Percentiles rank a stretch among this genome's conserved stretches.
Evolutionary conservation across 2,113 vertebrate species (phyloP).

Genomic region (Anolis sagrei): DNA sequence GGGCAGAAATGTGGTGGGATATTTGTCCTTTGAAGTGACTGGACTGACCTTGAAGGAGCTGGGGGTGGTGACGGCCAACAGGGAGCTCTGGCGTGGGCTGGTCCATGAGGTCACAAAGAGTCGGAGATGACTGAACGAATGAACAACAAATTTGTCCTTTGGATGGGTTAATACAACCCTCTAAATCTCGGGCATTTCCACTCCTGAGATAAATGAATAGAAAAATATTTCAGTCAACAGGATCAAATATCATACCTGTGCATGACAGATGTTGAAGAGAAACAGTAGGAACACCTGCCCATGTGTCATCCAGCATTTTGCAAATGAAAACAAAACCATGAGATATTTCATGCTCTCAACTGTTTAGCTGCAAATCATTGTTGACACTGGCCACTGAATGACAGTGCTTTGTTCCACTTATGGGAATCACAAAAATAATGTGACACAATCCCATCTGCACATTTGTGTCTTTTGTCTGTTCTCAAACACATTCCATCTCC

Average conservation of each 20-base stretch:
- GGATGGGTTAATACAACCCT: too few relatives aligned
- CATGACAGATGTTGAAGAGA: background rate
- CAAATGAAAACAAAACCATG: background rate
- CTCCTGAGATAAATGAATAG: too few relatives aligned
- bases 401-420: background rate
- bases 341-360: background rate
- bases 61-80: too few relatives aligned
- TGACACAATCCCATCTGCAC: background rate
- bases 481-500: background rate
- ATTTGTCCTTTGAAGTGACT: too few relatives aligned
- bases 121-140: too few relatives aligned
- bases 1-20: too few relatives aligned
- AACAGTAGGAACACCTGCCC: background rate
- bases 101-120: too few relatives aligned
- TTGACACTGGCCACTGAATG: background rate
- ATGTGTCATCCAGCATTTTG: background rate
- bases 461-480: background rate
- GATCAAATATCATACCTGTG: background rate
- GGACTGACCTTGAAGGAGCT: too few relatives aligned
- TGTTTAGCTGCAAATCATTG: background rate
- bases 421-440: background rate
- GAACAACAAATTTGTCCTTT: too few relatives aligned
- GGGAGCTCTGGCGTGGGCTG: too few relatives aligned
- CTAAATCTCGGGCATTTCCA: too few relatives aligned
- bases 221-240: background rate